phyloP scores from a whole-genome alignment of 2,797 vertebrate species.

The Bothrops alternatus region DNA sequence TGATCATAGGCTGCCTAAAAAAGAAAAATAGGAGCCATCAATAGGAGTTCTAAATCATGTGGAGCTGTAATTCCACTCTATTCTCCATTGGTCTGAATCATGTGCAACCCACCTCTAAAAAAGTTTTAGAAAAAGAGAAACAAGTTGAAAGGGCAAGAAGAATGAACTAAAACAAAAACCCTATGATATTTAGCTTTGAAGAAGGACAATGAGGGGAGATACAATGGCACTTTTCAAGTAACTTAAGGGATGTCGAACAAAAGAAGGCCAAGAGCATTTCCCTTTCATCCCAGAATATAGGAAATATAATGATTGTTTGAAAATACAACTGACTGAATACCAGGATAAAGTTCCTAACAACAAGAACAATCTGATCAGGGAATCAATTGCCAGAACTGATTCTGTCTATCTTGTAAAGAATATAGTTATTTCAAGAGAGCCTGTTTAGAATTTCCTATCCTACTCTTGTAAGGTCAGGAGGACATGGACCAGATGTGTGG shows the following conservation, averaged over 20 bases:
- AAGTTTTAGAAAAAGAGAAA: neutral
- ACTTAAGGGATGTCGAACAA: neutral
- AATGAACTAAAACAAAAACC: neutral
- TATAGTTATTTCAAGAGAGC: neutral
- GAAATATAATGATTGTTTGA: neutral
- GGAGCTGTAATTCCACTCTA: neutral
- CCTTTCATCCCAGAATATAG: neutral
- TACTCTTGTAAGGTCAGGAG: neutral
- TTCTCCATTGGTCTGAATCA: neutral
- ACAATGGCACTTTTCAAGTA: neutral
- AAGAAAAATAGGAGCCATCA: neutral
- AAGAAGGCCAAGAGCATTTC: neutral
- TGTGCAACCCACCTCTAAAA: neutral
- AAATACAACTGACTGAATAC: neutral
- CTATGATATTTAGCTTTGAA: neutral
- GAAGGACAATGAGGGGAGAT: neutral
- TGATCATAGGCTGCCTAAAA: neutral
- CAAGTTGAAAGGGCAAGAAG: neutral
- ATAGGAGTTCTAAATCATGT: neutral
- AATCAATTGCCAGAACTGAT: neutral
- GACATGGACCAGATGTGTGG: neutral
- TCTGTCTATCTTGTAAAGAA: neutral
- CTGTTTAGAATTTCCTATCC: neutral
- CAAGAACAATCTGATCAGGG: neutral
- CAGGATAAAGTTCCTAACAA: neutral